A percentile compares a stretch with the other conserved stretches of the same genome.
Evolutionary conservation across 2,113 vertebrate species (phyloP).

Genomic region (Excalfactoria chinensis): DNA sequence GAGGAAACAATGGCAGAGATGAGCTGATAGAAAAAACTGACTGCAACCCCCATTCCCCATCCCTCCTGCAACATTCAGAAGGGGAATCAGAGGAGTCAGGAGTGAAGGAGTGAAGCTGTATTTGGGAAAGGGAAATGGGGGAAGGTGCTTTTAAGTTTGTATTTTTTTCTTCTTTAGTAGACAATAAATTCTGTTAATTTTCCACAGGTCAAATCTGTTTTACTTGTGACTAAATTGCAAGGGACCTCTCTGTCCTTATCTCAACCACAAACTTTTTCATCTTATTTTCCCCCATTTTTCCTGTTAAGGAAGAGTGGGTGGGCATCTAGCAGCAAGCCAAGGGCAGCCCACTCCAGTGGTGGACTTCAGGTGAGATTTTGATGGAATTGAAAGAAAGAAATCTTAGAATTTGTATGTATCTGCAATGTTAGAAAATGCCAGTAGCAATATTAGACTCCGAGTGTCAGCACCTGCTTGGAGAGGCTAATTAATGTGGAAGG

Average conservation of each 20-base stretch:
- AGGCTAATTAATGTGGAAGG: not conserved
- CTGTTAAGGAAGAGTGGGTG: not conserved
- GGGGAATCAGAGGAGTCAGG: not conserved
- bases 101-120: not conserved
- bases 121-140: not conserved
- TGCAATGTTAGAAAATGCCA: not conserved
- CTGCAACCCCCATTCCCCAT: not conserved
- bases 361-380: not conserved
- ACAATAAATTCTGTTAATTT: not conserved
- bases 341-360: not conserved
- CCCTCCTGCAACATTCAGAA: not conserved
- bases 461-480: not conserved
- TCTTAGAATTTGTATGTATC: not conserved
- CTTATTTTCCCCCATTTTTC: not conserved
- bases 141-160: not conserved
- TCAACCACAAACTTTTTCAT: not conserved
- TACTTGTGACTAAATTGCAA: not conserved
- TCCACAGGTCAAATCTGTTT: not conserved
- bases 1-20: not conserved
- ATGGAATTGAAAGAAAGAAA: no score
- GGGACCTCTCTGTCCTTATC: not conserved
- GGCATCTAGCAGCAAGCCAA: not conserved
- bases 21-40: not conserved
- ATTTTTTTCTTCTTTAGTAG: not conserved
- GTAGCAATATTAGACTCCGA: not conserved